Percentiles rank a stretch among this genome's conserved stretches.
Conservation (phyloP, 2,888 invertebrate genomes). For the Habroteleia sp. region DNA sequence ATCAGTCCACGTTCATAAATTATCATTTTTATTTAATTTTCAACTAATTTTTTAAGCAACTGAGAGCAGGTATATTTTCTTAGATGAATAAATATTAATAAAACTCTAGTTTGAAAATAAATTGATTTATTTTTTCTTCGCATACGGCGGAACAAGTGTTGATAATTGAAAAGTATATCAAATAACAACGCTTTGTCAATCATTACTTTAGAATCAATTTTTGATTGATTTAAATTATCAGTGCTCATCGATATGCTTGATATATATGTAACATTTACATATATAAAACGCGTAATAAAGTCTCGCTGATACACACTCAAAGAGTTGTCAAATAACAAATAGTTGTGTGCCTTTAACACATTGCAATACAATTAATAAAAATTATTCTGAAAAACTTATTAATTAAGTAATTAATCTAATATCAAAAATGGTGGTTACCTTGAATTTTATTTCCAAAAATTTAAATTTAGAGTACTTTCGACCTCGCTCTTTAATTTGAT, state of each 20-base stretch:
- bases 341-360: constrained; percentile 12
- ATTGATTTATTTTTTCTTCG: constrained; percentile 35
- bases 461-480: no score
- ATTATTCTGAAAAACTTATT: no score
- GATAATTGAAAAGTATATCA: constrained; percentile 16
- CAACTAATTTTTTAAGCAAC: no score
- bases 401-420: no score
- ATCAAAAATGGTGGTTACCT: no score
- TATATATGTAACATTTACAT: constrained; percentile 29
- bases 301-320: constrained; percentile 23
- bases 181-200: constrained; percentile 22
- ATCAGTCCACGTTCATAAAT: no score
- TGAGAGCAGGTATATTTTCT: neutral
- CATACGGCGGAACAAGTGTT: constrained; percentile 27
- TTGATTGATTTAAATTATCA: constrained; percentile 8
- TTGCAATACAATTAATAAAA: no score
- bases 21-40: no score
- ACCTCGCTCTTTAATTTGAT: no score
- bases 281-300: constrained; percentile 48
- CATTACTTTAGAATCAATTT: constrained; percentile 38
- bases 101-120: constrained; percentile 31
- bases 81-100: neutral
- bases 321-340: no score
- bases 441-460: no score
- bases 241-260: constrained; percentile 17